Evolutionary conservation across 2,888 invertebrate species (phyloP).

Genomic region (Drosophila barbarae): DNA sequence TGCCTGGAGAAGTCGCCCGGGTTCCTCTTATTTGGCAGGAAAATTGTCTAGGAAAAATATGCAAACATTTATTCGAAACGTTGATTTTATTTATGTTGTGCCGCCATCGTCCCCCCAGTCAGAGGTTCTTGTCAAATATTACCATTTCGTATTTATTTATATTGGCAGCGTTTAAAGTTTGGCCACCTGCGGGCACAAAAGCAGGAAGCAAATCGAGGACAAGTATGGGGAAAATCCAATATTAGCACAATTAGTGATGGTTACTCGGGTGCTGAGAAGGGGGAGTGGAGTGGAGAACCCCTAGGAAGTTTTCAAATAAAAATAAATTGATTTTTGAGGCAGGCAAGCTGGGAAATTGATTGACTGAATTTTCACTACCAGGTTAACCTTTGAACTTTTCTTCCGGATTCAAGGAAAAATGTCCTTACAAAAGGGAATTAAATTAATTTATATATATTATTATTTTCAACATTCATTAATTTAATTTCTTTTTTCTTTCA

Average conservation of each 20-base stretch:
- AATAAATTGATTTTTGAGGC: slow-evolving; percentile 55
- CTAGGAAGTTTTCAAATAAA: slow-evolving; percentile 51
- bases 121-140: slow-evolving; percentile 51
- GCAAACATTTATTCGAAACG: slow-evolving; percentile 73
- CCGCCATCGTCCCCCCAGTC: neutral
- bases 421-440: neutral
- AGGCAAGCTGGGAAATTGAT: slow-evolving; percentile 15
- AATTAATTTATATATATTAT: neutral
- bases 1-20: slow-evolving; percentile 16
- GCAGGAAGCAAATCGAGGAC: slow-evolving; percentile 35
- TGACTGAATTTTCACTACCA: slow-evolving; percentile 18
- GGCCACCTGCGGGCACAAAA: slow-evolving; percentile 62
- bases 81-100: slow-evolving; percentile 71
- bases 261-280: neutral
- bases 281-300: neutral
- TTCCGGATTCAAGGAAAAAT: neutral
- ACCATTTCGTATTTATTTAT: slow-evolving; percentile 70
- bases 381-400: slow-evolving; percentile 14
- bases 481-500: slow-evolving; percentile 20
- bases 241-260: slow-evolving; percentile 69
- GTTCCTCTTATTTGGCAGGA: slow-evolving; percentile 54
- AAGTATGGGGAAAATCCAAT: slow-evolving; percentile 56
- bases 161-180: slow-evolving; percentile 71
- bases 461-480: neutral
- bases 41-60: slow-evolving; percentile 71